A percentile compares a stretch with the other conserved stretches of the same genome.
Evolutionary conservation across 2,888 invertebrate genomes (phyloP).

Genomic region (Luperina nickerlii): DNA sequence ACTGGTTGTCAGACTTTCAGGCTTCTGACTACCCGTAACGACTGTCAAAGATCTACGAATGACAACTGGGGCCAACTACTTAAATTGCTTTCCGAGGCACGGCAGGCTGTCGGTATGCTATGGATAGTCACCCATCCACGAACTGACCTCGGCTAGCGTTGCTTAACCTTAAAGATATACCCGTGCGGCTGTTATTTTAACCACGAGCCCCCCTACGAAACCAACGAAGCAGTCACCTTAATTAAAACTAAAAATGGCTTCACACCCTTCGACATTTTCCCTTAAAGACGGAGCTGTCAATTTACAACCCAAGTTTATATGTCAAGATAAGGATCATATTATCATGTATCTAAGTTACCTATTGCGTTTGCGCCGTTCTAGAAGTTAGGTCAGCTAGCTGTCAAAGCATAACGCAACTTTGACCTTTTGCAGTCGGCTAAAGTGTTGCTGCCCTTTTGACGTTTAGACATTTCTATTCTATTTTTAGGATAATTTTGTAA

Average conservation of each 20-base stretch:
- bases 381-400: conserved; percentile 24
- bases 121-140: background rate
- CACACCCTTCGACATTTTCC: background rate
- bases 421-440: conserved; percentile 29
- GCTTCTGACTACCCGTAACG: too few relatives aligned
- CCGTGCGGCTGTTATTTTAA: background rate
- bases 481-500: conserved; percentile 17
- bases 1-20: too few relatives aligned
- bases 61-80: too few relatives aligned
- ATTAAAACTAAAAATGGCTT: background rate
- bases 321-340: background rate
- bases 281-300: conserved; percentile 25
- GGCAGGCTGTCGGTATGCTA: background rate
- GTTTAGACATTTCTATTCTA: conserved; percentile 22
- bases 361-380: background rate
- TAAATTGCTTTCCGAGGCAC: too few relatives aligned
- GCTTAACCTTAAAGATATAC: background rate
- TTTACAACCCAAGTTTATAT: conserved; percentile 7
- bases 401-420: conserved; percentile 38
- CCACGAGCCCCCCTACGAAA: too few relatives aligned
- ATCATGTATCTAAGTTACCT: background rate
- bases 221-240: background rate
- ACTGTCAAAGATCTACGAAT: too few relatives aligned
- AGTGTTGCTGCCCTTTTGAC: conserved; percentile 27
- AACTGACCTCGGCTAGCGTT: background rate